Conservation (phyloP, 2,113 vertebrate species). For the Leptobrachium ailaonicum region DNA sequence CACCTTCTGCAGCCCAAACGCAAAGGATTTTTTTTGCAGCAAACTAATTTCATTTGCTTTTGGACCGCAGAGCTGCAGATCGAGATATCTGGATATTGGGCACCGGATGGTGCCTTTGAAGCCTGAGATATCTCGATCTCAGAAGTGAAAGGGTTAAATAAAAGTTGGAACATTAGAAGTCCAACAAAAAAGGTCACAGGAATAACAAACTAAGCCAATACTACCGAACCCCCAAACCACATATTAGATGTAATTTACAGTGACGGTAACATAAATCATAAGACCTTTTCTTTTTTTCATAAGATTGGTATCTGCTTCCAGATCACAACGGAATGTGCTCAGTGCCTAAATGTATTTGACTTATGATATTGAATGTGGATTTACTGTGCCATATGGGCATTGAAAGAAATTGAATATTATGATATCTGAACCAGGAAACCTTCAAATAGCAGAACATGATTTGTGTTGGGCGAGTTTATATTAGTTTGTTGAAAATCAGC, state of each 20-base stretch:
- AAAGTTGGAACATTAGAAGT: too few species aligned
- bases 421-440: neutral
- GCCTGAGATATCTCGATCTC: too few species aligned
- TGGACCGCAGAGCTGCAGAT: too few species aligned
- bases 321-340: neutral
- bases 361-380: constrained; percentile 15
- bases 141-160: too few species aligned
- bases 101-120: too few species aligned
- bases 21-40: too few species aligned
- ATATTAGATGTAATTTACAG: neutral
- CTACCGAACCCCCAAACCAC: neutral
- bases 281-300: neutral
- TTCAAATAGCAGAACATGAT: neutral
- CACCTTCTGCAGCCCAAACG: too few species aligned
- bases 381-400: constrained; percentile 15
- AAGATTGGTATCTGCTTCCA: neutral
- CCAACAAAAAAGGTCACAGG: too few species aligned
- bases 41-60: too few species aligned
- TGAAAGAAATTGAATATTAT: constrained; percentile 14
- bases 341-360: constrained; percentile 34
- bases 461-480: constrained; percentile 6
- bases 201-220: too few species aligned
- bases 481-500: constrained; percentile 35
- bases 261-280: neutral
- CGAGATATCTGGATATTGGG: too few species aligned